Evolutionary conservation across 2,797 vertebrate genomes (phyloP).

Genomic region (Gambusia yucatana): DNA sequence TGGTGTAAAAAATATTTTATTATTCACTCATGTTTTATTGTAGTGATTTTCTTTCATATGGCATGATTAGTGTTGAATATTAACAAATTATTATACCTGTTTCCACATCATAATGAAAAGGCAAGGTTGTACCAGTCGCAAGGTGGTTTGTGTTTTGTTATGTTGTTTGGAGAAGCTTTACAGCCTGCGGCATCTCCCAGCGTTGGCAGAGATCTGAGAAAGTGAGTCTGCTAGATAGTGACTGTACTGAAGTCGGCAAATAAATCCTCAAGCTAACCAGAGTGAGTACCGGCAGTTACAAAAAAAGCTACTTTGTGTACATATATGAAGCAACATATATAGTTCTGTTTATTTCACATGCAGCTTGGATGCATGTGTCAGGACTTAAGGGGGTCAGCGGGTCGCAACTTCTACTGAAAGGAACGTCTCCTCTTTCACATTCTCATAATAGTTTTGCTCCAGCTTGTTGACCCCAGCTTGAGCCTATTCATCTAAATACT

Average conservation of each 20-base stretch:
- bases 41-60: not conserved
- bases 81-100: not conserved
- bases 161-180: conserved; percentile 27
- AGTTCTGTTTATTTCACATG: conserved; percentile 41
- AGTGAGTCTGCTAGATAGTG: conserved; percentile 1
- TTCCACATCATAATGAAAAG: conserved; percentile 18
- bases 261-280: conserved; percentile 14
- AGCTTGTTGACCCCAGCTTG: conserved; percentile 44
- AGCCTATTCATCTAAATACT: conserved; percentile 32
- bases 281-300: not conserved
- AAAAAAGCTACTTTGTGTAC: conserved; percentile 4
- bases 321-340: conserved; percentile 27
- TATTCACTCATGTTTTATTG: not conserved
- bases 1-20: not conserved
- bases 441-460: conserved; percentile 46
- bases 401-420: conserved; percentile 15
- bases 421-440: conserved; percentile 65
- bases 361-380: conserved; percentile 22
- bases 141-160: conserved; percentile 16
- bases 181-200: conserved; percentile 22
- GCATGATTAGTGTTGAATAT: conserved; percentile 39
- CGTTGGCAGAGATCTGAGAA: conserved; percentile 15
- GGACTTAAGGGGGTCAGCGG: conserved; percentile 26
- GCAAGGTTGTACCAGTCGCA: conserved; percentile 17
- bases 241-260: conserved; percentile 38